Conservation (phyloP, 2,888 invertebrate species). For the Acrobasis suavella region DNA sequence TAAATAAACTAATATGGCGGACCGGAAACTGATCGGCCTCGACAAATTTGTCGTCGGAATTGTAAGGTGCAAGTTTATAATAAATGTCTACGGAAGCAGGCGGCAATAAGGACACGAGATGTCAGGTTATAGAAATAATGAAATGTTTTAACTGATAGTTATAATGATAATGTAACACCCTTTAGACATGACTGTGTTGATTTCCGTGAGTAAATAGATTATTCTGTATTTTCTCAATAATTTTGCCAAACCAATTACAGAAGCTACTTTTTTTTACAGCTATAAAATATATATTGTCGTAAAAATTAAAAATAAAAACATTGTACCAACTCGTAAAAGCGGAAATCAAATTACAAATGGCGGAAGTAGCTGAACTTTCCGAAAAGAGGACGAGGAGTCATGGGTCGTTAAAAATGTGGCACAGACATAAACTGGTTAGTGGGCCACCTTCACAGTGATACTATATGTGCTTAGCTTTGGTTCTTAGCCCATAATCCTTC, state of each 20-base stretch:
- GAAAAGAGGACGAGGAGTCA: background rate
- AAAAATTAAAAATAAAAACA: background rate
- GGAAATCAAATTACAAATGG: background rate
- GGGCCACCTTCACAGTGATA: background rate
- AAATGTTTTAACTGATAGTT: conserved; percentile 8
- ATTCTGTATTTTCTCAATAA: too few species aligned
- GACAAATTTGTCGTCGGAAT: conserved; percentile 42
- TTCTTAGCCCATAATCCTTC: too few species aligned
- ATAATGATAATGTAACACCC: background rate
- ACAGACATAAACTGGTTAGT: background rate
- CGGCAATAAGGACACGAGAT: conserved; percentile 26
- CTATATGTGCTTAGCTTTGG: too few species aligned
- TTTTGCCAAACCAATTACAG: too few species aligned
- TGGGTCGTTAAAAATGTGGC: background rate
- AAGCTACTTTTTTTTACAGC: too few species aligned
- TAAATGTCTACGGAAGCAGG: conserved; percentile 27
- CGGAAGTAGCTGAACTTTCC: background rate
- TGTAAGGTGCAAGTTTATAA: conserved; percentile 26
- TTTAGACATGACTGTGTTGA: background rate
- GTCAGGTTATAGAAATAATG: background rate
- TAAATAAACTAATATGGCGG: conserved; percentile 66
- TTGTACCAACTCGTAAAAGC: background rate
- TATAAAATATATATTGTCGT: too few species aligned
- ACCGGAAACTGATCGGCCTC: conserved; percentile 64
- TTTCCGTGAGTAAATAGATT: background rate